A percentile compares a stretch with the other conserved stretches of the same genome.
Evolutionary conservation across 2,113 vertebrate genomes (phyloP).

Genomic region (Chrysochloris asiatica): DNA sequence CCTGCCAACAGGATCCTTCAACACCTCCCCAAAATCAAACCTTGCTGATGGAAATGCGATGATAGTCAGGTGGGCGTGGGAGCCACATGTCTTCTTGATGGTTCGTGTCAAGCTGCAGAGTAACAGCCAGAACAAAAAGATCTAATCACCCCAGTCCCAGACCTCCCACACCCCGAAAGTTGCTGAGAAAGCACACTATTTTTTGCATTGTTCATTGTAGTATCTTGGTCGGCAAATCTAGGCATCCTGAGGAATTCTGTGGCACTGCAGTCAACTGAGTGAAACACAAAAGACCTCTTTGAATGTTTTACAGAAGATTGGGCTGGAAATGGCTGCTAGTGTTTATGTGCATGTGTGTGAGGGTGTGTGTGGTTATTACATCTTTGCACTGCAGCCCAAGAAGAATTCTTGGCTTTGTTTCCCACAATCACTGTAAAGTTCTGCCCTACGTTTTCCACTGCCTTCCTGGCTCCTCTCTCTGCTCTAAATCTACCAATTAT

Average conservation of each 20-base stretch:
- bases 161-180: not conserved
- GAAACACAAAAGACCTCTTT: not conserved
- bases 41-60: slow-evolving; percentile 87
- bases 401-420: slow-evolving; percentile 57
- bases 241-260: not conserved
- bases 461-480: slow-evolving; percentile 66
- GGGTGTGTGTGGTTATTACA: fast-evolving
- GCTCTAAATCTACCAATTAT: slow-evolving; percentile 85
- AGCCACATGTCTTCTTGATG: slow-evolving; percentile 76
- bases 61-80: slow-evolving; percentile 82
- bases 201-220: not conserved
- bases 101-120: not conserved
- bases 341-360: not conserved
- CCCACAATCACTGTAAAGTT: not conserved
- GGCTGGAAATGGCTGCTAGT: slow-evolving; percentile 4
- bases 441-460: not conserved
- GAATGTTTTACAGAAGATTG: not conserved
- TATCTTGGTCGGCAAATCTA: slow-evolving; percentile 28
- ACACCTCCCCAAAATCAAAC: slow-evolving; percentile 84
- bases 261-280: not conserved
- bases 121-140: slow-evolving; percentile 71
- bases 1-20: slow-evolving; percentile 85
- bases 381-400: not conserved
- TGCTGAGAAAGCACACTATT: not conserved
- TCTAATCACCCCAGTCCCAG: not conserved